Evolutionary conservation across 2,113 vertebrate species (phyloP).

Genomic region (Cercopithecus mona): DNA sequence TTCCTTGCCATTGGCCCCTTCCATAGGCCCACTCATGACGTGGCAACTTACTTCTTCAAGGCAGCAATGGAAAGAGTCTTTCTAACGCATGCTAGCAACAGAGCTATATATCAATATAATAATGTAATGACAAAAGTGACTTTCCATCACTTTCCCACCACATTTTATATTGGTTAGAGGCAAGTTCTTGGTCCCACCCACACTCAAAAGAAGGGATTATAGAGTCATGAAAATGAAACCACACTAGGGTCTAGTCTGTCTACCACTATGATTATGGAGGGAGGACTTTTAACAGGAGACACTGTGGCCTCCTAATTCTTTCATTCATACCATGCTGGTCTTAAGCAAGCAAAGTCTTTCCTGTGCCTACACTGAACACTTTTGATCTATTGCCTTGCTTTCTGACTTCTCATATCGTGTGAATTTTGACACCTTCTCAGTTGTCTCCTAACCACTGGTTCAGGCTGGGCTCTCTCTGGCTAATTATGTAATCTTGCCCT

Average conservation of each 20-base stretch:
- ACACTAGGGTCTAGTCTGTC: neutral
- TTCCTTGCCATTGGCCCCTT: neutral
- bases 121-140: neutral
- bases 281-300: neutral
- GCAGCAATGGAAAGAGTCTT: neutral
- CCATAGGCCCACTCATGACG: neutral
- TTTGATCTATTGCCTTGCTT: neutral
- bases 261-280: neutral
- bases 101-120: neutral
- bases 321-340: neutral
- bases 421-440: neutral
- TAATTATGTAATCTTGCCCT: neutral
- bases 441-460: neutral
- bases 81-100: neutral
- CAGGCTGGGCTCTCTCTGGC: neutral
- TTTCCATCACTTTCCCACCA: neutral
- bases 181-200: neutral
- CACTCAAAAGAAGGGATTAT: neutral
- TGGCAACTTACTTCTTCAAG: neutral
- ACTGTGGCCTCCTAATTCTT: neutral
- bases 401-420: neutral
- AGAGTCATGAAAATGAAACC: neutral
- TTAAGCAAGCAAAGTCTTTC: constrained; percentile 11
- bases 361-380: neutral
- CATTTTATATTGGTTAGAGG: neutral